Conservation (phyloP, 2,797 vertebrate genomes). For the Falco berigora region DNA sequence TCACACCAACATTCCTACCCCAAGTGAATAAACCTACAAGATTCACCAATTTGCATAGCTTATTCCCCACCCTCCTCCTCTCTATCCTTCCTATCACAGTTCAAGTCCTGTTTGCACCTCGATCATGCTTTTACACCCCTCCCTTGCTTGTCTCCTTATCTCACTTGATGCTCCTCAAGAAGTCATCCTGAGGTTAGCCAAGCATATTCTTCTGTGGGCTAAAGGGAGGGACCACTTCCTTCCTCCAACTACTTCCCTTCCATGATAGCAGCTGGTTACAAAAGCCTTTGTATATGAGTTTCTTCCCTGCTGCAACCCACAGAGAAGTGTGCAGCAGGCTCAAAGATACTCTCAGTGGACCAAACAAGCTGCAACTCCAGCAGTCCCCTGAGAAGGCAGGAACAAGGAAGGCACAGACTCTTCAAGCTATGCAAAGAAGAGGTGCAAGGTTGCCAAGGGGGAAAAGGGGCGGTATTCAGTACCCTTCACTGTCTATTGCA, state of each 20-base stretch:
- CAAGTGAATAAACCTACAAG: neutral
- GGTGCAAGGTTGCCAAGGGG: neutral
- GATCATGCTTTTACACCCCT: neutral
- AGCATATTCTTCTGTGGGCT: neutral
- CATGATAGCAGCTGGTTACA: neutral
- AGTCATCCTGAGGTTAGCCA: neutral
- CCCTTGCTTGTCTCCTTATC: neutral
- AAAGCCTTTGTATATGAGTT: neutral
- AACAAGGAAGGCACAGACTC: neutral
- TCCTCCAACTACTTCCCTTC: neutral
- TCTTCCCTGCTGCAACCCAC: neutral
- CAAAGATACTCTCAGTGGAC: neutral
- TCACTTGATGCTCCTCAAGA: neutral
- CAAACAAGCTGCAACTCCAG: neutral
- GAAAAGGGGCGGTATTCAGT: neutral
- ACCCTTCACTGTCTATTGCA: neutral
- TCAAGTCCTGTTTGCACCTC: neutral
- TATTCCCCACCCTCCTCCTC: neutral
- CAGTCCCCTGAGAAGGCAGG: neutral
- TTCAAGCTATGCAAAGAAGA: neutral
- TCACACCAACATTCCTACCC: neutral
- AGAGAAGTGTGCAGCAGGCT: neutral
- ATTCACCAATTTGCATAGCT: neutral
- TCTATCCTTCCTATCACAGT: neutral
- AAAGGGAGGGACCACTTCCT: neutral